phyloP scores from a whole-genome alignment of 2,888 invertebrate species.

The Dysmachus trigonus region DNA sequence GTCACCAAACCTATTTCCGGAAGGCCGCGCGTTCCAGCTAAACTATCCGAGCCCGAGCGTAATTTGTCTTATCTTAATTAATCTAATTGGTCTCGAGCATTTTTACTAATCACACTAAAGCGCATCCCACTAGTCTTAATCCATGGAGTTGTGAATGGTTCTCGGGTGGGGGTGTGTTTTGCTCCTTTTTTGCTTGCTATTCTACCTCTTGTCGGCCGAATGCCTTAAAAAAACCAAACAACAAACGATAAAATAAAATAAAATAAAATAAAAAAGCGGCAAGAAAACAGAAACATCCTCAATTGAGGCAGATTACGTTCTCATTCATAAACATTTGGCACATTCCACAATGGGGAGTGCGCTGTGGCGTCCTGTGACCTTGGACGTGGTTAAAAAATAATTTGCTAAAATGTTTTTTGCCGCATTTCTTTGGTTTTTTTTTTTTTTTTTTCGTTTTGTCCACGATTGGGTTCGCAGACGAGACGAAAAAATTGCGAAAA shows the following conservation, averaged over 20 bases:
- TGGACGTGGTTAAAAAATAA: conserved; percentile 39
- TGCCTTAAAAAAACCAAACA: neutral
- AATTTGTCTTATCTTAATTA: conserved; percentile 40
- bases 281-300: conserved; percentile 1
- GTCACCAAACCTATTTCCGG: neutral
- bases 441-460: neutral
- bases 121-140: neutral
- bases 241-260: neutral
- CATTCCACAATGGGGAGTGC: conserved; percentile 36
- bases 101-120: conserved; percentile 30
- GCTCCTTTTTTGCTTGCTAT: neutral
- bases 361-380: conserved; percentile 36
- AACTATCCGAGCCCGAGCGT: neutral
- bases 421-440: neutral
- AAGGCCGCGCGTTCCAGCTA: neutral
- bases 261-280: neutral
- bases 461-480: neutral
- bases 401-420: neutral
- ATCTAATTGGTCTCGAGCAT: conserved; percentile 23
- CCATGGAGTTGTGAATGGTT: neutral
- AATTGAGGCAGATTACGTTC: conserved; percentile 46
- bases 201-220: neutral
- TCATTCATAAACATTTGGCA: conserved; percentile 49
- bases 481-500: neutral
- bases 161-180: neutral